Evolutionary conservation across 92 coral and sea anemone genomes (phyloP), one percentile per base, ranked within the genome.

Genomic region (Epizoanthus fatuus): DNA sequence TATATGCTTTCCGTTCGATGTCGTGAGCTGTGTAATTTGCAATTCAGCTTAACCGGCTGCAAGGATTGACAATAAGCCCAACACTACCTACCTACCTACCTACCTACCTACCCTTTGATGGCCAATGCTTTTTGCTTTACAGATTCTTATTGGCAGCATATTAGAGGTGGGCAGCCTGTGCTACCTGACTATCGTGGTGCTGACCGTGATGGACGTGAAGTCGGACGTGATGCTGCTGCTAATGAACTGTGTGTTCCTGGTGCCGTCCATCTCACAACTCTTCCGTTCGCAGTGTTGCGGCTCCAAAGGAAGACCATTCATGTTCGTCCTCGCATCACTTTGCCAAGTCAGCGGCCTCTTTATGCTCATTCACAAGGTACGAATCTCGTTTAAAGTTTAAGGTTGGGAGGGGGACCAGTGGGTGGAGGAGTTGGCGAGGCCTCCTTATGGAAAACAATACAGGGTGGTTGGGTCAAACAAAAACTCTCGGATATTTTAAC

Each of bases 221-320:
- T 72, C 90, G 4, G 79, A 77, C 64, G 92, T 74, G 16, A 74
- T 84, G 55, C 63, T 93, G 38, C 80, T 91, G 20, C 84, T 93
- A 40, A 81, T 91, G 94, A 90, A 87, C 85, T 90, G 96, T 37
- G 84, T 93, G 67, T 20, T 80, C 68, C 47, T 93, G 82, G 80
- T 74, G 4, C 90, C 96, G 15, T 81, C 92, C 47, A 47, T 90
- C 6, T 87, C 92, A 88, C 94, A 93, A 47, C 15, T 77, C 35
- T 77, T 77, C 12, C 54, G 82, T 25, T 25, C n/a, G 16, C 55
- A 77, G 45, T 60, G 64, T 55, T 77, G 82, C 51, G 14, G 52
- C 63, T 58, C n/a, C 25, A 77, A 58, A 60, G 70, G 82, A 77
- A 77, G 82, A 20, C 57, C 70, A 1, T 60, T 77, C 38, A 77